Base-by-base conservation (phyloP, 2,888 invertebrate species). In the Syritta pipiens region DNA sequence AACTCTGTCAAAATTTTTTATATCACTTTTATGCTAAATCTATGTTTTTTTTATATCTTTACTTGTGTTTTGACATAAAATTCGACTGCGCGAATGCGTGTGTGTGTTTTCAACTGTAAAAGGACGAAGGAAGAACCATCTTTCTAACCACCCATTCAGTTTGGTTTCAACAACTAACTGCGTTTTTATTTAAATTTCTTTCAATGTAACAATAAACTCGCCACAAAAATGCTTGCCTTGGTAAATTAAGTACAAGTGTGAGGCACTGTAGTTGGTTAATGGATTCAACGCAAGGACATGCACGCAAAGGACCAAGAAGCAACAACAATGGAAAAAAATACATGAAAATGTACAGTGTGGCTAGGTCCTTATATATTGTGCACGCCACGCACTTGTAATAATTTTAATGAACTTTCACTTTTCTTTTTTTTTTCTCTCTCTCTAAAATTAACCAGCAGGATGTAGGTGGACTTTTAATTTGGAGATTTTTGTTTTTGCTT, bases 1-100 rank as follows among this genome's bases (percentile, higher is more conserved):
- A 67, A 72, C 60, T 77, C 72, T 77, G 72, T 67, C 59, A 77
- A 77, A 67, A 49, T 72, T 76, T 77, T 77, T 77, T 77, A 77
- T 72, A 48, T 59, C 37, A 32, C 32, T 77, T 77, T 77, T 77
- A 77, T 77, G 77, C 59, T 48, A 77, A 77, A 65, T 77, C 71
- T 59, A 55, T 65, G 65, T 42, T 42, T 77, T 63, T 30, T 71
- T 28, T 42, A 44, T 59, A 26, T 75, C 35, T 35, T 48, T 46
- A 3, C 22, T 32, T 67, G 53, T 46, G 10, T 65, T 65, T 26
- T 30, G 24, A 49, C 44, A 26, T 1, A 46, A 71, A 59, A n/a
- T n/a, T n/a, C n/a, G n/a, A n/a, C n/a, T n/a, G n/a, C n/a, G n/a
- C n/a, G n/a, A n/a, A n/a, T n/a, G n/a, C n/a, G n/a, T n/a, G n/a